Base-by-base conservation (phyloP, 2,797 vertebrate genomes). In the Poeciliopsis presidionis region DNA sequence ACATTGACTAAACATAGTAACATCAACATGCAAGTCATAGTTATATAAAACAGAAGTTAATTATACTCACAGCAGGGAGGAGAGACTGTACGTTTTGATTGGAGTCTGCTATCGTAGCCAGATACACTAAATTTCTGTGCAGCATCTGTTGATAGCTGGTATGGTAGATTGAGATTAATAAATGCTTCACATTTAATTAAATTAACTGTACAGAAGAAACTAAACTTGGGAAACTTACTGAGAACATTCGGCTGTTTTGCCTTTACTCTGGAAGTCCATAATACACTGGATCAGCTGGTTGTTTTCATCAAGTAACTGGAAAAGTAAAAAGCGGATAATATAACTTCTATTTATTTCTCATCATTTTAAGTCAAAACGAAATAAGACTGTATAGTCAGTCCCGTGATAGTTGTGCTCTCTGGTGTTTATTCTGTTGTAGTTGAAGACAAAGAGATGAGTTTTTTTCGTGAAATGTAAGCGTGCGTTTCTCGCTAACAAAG, bases 261-360 rank as follows among this genome's bases (percentile, higher is more conserved):
- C 98, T 96, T 99, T 99, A 95, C 98, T 99, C 94, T 99, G 98
- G 91, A 98, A 99, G 92, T 99, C 98, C 98, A 99, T 99, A 95
- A 99, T 99, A 94, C 98, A 99, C 87, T 99, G 98, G 93, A 99
- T 99, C 87, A 99, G 96, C 89, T 99, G 98, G 91, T 99, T 99
- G 94, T 99, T 99, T 95, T 99, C 98, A 95, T 99, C 98, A 94
- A 99, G 94, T 94, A 99, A 96, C 98, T 99, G 95, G 81, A 77
- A 86, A 47, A 82, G 71, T 16, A 76, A 80, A 57, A 85, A 5
- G 49, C 39, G 79, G 9, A 80, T 16, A 79, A 72, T 14, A 77
- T 72, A 30, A 51, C 18, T 41, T 63, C 43, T 59, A 2, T 61
- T 16, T 67, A 9, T 22, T 28, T 5, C 4, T 2, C 16, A 16